Evolutionary conservation across 2,888 invertebrate genomes (phyloP).

Genomic region (Diadegma fenestrale): DNA sequence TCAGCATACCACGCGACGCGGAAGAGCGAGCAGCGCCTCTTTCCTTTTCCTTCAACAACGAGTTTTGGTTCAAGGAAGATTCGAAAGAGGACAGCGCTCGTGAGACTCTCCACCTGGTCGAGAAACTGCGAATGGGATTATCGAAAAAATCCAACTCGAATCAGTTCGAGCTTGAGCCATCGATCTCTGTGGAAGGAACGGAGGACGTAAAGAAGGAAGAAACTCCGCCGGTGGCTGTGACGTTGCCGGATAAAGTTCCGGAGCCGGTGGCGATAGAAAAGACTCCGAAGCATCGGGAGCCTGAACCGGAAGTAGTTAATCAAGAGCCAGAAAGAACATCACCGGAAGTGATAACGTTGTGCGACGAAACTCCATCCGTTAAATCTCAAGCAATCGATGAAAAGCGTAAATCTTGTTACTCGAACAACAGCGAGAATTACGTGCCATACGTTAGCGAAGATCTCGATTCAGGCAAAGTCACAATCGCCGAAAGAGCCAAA

Average conservation of each 20-base stretch:
- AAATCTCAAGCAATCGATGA: conserved; percentile 78
- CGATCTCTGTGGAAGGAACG: conserved; percentile 78
- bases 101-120: conserved; percentile 93
- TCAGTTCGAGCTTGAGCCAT: conserved; percentile 85
- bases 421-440: conserved; percentile 78
- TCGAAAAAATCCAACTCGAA: conserved; percentile 88
- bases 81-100: conserved; percentile 93
- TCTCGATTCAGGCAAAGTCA: conserved; percentile 82
- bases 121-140: conserved; percentile 92
- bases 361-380: conserved; percentile 55
- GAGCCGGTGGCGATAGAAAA: conserved; percentile 52
- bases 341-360: conserved; percentile 56
- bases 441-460: conserved; percentile 81
- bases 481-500: conserved; percentile 83
- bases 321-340: conserved; percentile 35
- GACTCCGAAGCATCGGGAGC: conserved; percentile 42
- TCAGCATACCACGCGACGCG: conserved; percentile 87
- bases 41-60: conserved; percentile 88
- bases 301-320: conserved; percentile 62
- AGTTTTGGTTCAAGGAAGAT: conserved; percentile 91
- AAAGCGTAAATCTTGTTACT: conserved; percentile 79
- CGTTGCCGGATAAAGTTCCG: conserved; percentile 41
- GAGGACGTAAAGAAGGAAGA: conserved; percentile 81
- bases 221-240: conserved; percentile 31
- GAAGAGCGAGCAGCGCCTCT: conserved; percentile 88